Evolutionary conservation across 2,888 invertebrate species (phyloP).

Genomic region (Cotesia congregata): DNA sequence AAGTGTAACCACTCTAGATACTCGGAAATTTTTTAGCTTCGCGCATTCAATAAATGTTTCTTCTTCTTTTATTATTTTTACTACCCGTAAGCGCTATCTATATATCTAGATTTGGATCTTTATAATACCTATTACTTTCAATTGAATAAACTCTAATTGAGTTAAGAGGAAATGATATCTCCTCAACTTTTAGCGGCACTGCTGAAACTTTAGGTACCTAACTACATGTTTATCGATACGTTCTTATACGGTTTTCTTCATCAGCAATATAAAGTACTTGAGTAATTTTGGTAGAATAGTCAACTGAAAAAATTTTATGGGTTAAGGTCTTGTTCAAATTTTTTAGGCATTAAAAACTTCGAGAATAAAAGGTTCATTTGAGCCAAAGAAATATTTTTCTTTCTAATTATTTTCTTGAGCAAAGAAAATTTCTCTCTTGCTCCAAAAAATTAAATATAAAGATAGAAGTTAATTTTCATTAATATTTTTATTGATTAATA

Average conservation of each 20-base stretch:
- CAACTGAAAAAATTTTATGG: no score
- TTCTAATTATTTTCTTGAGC: no score
- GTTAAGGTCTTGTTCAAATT: no score
- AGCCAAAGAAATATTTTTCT: no score
- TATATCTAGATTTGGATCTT: neutral
- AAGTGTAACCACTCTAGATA: conserved; percentile 15
- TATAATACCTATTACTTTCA: neutral
- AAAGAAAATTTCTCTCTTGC: no score
- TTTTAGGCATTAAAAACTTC: no score
- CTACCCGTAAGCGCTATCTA: neutral
- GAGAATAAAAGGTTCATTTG: no score
- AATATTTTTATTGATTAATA: no score
- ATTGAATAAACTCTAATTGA: neutral
- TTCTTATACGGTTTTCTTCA: neutral
- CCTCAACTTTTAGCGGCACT: neutral
- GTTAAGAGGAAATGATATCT: neutral
- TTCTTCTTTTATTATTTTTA: neutral
- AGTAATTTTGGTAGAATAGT: no score
- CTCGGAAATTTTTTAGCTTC: neutral
- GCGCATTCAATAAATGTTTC: neutral
- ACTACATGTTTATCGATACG: neutral
- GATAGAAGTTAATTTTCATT: no score
- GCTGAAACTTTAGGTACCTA: neutral
- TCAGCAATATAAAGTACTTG: no score
- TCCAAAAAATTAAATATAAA: no score